Conservation (phyloP, 2,888 invertebrate species). For the Yponomeuta cagnagella region DNA sequence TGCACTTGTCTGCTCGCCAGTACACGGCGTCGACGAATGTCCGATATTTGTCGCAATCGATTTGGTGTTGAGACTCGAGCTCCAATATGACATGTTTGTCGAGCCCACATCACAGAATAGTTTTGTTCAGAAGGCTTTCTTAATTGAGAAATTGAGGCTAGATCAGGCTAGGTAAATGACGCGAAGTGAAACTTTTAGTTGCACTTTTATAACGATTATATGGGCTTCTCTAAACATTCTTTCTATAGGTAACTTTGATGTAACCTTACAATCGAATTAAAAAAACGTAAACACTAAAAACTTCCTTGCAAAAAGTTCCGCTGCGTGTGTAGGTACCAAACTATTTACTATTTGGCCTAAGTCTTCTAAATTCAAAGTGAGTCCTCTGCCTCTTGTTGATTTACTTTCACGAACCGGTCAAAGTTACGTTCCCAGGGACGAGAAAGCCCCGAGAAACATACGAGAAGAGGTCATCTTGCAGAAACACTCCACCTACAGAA, state of each 20-base stretch:
- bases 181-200: no score
- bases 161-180: background rate
- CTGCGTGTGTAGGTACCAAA: no score
- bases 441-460: constrained; percentile 52
- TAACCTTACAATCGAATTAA: no score
- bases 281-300: no score
- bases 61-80: constrained; percentile 37
- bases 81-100: constrained; percentile 42
- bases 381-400: background rate
- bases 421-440: constrained; percentile 41
- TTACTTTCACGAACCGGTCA: constrained; percentile 12
- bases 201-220: no score
- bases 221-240: no score
- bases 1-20: constrained; percentile 2
- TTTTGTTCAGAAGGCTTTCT: background rate
- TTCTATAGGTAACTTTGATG: no score
- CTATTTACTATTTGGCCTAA: no score
- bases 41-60: constrained; percentile 45
- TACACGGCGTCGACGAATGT: constrained; percentile 11
- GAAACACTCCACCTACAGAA: background rate
- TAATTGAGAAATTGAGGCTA: no score
- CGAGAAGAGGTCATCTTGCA: constrained; percentile 50
- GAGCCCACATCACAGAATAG: background rate
- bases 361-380: no score
- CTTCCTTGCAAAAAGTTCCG: no score